Percentiles rank a stretch among this genome's conserved stretches.
Conservation (phyloP, 2,888 invertebrate genomes). For the Drosophila borborema region DNA sequence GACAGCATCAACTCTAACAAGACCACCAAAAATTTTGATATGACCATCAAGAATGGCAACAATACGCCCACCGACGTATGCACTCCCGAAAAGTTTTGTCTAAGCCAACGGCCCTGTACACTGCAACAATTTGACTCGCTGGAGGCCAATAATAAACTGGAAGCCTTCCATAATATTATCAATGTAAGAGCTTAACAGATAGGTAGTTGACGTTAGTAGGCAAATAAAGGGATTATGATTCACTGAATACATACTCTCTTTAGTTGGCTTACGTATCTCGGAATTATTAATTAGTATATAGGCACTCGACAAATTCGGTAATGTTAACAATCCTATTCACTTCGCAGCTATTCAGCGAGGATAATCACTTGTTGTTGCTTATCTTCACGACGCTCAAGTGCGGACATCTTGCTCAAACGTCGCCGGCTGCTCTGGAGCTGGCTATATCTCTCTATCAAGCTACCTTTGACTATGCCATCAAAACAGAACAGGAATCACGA, state of each 20-base stretch:
- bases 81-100: constrained; percentile 79
- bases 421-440: constrained; percentile 80
- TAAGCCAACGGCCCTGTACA: constrained; percentile 79
- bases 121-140: constrained; percentile 81
- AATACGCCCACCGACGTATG: constrained; percentile 17
- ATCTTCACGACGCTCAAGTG: constrained; percentile 84
- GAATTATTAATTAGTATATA: no score
- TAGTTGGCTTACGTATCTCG: no score
- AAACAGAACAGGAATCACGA: constrained; percentile 82
- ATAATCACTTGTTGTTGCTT: constrained; percentile 82
- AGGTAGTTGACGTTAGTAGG: background rate
- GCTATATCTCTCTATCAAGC: constrained; percentile 80
- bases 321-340: background rate
- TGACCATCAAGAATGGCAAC: constrained; percentile 22
- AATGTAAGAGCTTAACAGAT: constrained; percentile 62
- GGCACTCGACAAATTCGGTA: background rate
- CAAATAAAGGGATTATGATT: background rate
- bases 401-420: constrained; percentile 80
- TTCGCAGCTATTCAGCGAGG: constrained; percentile 79
- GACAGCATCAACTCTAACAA: constrained; percentile 61
- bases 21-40: constrained; percentile 54
- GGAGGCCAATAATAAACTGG: constrained; percentile 77
- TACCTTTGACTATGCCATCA: constrained; percentile 82
- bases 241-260: no score
- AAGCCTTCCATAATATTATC: constrained; percentile 78